Conservation (phyloP, 2,113 vertebrate species). For the Perca flavescens region DNA sequence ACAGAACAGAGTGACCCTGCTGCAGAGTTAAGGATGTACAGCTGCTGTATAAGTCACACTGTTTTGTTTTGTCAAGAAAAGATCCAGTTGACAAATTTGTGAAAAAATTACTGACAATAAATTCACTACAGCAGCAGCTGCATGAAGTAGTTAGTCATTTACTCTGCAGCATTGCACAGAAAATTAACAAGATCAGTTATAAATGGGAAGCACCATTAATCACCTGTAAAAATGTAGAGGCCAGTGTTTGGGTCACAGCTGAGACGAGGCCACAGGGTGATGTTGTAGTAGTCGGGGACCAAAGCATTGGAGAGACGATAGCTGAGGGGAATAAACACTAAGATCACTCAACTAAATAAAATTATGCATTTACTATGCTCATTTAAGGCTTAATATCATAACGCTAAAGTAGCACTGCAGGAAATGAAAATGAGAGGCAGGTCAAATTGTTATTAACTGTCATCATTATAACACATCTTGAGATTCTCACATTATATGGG, state of each 20-base stretch:
- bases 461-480: background rate
- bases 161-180: too few species aligned
- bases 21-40: too few species aligned
- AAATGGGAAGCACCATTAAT: background rate
- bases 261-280: constrained; percentile 87
- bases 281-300: constrained; percentile 80
- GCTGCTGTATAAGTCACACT: too few species aligned
- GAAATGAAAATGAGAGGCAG: background rate
- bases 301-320: constrained; percentile 82
- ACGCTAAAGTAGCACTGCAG: background rate
- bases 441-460: background rate
- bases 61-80: too few species aligned
- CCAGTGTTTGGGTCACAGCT: background rate
- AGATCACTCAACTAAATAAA: background rate
- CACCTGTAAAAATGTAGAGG: constrained; percentile 88
- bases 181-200: background rate
- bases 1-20: too few species aligned
- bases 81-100: too few species aligned
- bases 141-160: too few species aligned
- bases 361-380: background rate
- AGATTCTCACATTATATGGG: background rate
- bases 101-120: too few species aligned
- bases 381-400: too few species aligned
- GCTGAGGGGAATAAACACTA: background rate
- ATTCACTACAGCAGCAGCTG: too few species aligned